A percentile compares a stretch with the other conserved stretches of the same genome.
phyloP scores from a whole-genome alignment of 2,113 vertebrate species.

The Mirounga angustirostris region DNA sequence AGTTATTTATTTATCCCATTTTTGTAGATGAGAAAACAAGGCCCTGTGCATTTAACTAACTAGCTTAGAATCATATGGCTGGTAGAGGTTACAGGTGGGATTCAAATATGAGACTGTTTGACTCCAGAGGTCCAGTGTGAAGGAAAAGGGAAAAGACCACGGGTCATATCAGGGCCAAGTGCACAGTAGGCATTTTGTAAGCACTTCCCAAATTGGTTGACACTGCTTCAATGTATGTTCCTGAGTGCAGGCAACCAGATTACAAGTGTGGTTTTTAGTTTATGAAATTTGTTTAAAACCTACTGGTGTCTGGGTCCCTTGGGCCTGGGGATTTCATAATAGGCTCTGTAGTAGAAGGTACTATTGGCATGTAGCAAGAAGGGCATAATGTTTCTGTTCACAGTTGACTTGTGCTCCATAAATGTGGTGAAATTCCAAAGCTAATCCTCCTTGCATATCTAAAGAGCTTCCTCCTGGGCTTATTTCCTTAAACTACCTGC shows the following conservation, averaged over 20 bases:
- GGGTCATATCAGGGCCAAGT: background rate
- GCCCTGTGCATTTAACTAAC: background rate
- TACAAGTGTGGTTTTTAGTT: slow-evolving; percentile 7
- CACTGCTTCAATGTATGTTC: background rate
- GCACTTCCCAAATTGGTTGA: background rate
- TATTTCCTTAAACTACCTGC: background rate
- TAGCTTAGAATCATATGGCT: background rate
- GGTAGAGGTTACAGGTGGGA: background rate
- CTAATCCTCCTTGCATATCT: background rate
- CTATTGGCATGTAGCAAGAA: background rate
- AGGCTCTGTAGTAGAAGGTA: background rate
- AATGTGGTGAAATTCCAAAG: background rate
- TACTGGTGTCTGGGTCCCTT: background rate
- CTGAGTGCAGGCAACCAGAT: background rate
- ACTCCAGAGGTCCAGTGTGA: background rate
- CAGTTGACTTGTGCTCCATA: background rate
- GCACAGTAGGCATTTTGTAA: background rate
- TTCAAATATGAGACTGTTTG: background rate
- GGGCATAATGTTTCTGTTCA: background rate
- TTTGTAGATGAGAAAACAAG: slow-evolving; percentile 49
- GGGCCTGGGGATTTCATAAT: background rate
- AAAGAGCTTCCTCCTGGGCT: background rate
- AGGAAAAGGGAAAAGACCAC: background rate
- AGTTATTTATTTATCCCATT: background rate
- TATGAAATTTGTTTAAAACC: slow-evolving; percentile 29